Evolutionary conservation across 2,113 vertebrate species (phyloP).

Genomic region (Passer domesticus): DNA sequence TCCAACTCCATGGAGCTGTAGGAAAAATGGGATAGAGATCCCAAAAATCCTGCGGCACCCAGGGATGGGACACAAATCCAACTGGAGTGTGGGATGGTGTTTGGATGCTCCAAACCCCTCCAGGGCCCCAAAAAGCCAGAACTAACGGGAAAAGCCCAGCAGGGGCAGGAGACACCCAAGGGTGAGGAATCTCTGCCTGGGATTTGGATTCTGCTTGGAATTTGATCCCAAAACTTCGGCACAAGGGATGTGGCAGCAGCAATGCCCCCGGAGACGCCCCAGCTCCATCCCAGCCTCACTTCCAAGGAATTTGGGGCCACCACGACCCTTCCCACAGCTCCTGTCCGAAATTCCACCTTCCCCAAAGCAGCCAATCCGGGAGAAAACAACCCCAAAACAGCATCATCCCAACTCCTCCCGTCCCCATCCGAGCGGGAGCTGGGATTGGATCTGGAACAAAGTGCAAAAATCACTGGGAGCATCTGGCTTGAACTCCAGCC

Average conservation of each 20-base stretch:
- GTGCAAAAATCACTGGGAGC: not conserved
- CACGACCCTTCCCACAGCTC: rapidly evolving
- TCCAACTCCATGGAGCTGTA: rapidly evolving
- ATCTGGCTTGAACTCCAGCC: not conserved
- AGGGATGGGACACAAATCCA: rapidly evolving
- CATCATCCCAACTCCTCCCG: not conserved
- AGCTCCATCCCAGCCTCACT: not conserved
- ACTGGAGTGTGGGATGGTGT: rapidly evolving
- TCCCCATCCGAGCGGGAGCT: not conserved
- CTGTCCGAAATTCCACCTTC: not conserved
- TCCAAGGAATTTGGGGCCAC: not conserved
- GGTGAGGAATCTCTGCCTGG: not conserved
- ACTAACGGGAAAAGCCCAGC: rapidly evolving
- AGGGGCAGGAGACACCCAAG: not conserved
- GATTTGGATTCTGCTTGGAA: not conserved
- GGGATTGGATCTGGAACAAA: not conserved
- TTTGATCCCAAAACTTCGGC: not conserved
- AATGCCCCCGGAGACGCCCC: rapidly evolving
- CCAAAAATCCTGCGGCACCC: not conserved
- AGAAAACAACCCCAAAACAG: not conserved
- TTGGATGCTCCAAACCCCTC: not conserved
- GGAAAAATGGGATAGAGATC: not conserved
- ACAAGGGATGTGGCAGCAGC: not conserved
- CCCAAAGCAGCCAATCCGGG: not conserved
- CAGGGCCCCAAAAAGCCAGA: not conserved